Base-by-base conservation (phyloP, 2,888 invertebrate genomes). In the Automeris io region DNA sequence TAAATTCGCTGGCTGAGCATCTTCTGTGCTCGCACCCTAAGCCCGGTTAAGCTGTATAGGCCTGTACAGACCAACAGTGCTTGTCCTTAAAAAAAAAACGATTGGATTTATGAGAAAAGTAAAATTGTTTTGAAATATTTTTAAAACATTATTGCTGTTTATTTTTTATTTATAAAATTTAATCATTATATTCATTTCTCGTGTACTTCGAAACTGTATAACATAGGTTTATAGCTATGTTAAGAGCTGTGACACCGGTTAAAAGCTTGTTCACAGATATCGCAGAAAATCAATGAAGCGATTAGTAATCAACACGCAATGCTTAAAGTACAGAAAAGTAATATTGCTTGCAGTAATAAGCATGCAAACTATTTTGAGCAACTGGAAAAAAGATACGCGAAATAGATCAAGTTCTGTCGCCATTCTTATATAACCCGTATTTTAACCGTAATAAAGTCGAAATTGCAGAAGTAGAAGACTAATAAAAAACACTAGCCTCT, bases 231-330 rank as follows among this genome's bases (percentile, higher is more conserved):
- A n/a, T n/a, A n/a, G n/a, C n/a, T n/a, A n/a, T n/a, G n/a, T n/a
- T n/a, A n/a, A n/a, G n/a, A n/a, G n/a, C n/a, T n/a, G 18, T 26
- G 18, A 29, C 9, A 9, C 22, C 9, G 22, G 13, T 21, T 22
- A 34, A 16, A 7, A 4, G 21, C 29, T 11, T 18, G 13, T 29
- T 19, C 21, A 23, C 7, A 36, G 9, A 26, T 19, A 36, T 36
- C 16, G 11, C 18, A 36, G 26, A 38, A 57, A 72, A 62, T 68
- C 70, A 72, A 72, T 71, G 63, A 72, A 64, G 62, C 68, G 54
- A 70, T 73, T 70, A 70, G 62, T 68, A 73, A 61, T 57, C 61
- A 39, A 45, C 60, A 65, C 65, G 60, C 59, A 56, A 55, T 36
- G 40, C 49, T 40, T 25, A 12, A 42, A 35, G 40, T 43, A 35